A percentile compares a stretch with the other conserved stretches of the same genome.
Conservation (phyloP, 2,113 vertebrate species). For the Chlamydotis undulata region DNA sequence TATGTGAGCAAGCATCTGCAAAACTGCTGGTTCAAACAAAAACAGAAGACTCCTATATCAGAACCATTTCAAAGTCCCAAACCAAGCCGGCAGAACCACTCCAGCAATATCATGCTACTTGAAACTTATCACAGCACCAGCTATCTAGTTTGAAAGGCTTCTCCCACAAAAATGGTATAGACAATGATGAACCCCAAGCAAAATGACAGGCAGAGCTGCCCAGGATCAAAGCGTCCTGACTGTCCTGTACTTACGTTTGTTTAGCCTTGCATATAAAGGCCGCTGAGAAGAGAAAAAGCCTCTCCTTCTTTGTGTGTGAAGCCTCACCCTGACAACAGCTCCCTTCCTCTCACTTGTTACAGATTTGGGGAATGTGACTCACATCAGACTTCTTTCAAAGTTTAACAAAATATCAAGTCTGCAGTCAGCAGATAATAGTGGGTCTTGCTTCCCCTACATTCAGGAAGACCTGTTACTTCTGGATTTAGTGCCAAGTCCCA, state of each 20-base stretch:
- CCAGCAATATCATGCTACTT: not conserved
- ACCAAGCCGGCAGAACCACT: not conserved
- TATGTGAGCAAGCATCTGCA: not conserved
- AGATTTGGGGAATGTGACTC: not conserved
- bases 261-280: not conserved
- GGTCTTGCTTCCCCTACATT: not conserved
- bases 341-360: not conserved
- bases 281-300: not conserved
- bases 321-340: not conserved
- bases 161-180: not conserved
- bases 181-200: not conserved
- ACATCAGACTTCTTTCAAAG: not conserved
- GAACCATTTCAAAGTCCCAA: not conserved
- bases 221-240: not conserved
- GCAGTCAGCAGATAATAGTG: not conserved
- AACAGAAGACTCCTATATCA: not conserved
- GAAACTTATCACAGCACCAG: not conserved
- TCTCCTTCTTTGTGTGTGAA: not conserved
- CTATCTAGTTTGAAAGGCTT: not conserved
- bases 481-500: not conserved
- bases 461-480: not conserved
- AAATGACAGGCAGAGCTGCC: not conserved
- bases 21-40: not conserved
- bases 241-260: not conserved
- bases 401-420: not conserved